These are phyloP conservation scores for Pipistrellus nathusii DNA, from an alignment of 2,797 vertebrate genomes.

Conservation along the genomic window DNA sequence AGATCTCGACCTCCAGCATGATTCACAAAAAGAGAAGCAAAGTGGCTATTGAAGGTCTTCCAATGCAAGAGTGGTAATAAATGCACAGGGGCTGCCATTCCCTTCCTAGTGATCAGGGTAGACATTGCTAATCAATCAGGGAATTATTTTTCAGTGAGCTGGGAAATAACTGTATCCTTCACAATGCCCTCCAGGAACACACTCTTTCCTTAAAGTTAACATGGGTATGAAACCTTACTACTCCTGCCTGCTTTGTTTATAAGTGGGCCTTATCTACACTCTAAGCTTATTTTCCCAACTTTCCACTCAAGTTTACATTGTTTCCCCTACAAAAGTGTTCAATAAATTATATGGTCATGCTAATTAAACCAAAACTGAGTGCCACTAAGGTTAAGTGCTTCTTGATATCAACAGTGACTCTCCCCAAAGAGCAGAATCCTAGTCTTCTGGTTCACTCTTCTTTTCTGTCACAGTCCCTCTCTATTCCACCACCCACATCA, in stretches of 20 bases:
- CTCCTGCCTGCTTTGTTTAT: not conserved
- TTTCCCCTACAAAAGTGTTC: not conserved
- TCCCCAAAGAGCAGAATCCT: not conserved
- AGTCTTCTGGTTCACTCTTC: not conserved
- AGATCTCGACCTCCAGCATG: not conserved
- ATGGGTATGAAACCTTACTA: not conserved
- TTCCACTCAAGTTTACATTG: not conserved
- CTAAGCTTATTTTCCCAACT: slow-evolving; percentile 3
- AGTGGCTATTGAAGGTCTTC: not conserved
- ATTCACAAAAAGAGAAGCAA: not conserved
- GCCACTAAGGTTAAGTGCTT: not conserved
- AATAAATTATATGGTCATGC: not conserved
- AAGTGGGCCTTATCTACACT: not conserved
- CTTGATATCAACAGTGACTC: not conserved
- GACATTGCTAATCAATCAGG: slow-evolving; percentile 38
- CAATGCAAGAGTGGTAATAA: not conserved
- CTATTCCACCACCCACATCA: not conserved
- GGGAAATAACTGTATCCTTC: not conserved
- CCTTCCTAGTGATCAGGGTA: not conserved
- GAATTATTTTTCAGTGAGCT: not conserved
- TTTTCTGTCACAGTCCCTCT: not conserved
- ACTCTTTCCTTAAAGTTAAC: not conserved
- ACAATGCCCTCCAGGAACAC: not conserved
- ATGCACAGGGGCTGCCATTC: not conserved
- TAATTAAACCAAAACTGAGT: not conserved